Evolutionary conservation across 2,888 invertebrate genomes (phyloP), one percentile per base, ranked within the genome.

Genomic region (Leptopterna dolabrata): DNA sequence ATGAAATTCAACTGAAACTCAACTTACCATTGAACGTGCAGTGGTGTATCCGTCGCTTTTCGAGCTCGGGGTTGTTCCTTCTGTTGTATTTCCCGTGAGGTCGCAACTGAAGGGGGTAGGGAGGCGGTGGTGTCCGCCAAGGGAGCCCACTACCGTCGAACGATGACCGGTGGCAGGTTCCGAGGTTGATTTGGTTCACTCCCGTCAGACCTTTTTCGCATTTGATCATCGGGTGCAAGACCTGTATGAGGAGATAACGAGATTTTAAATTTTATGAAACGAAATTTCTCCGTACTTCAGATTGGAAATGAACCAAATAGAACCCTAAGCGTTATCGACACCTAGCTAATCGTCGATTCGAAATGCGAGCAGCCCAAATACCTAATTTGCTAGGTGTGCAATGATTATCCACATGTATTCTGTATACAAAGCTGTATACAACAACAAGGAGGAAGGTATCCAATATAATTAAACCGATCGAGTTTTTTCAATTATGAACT

Each of bases 41-140:
- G 92, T 97, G 98, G 92, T 99, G 98, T 91, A 98, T 98, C 91
- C 99, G 93, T 90, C 98, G 93, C 92, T 98, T 98, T 92, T 99
- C 98, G 90, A 99, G 93, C 92, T 99, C 98, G 0, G 98, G 98
- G 93, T 99, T 99, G 92, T 98, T 98, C 91, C 98, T 94, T 90
- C 98, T 94, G 93, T 98, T 98, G 93, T 97, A 98, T 90, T 96
- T 96, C 89, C 96, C 97, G 88, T 97, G 97, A 91, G 97, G 97
- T 87, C 97, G 97, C 29, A 87, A 89, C 90, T 92, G 91, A 90
- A 90, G 89, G 90, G 91, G 80, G 90, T 89, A 89, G 90, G 88
- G 90, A 70, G 88, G 90, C 43, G 88, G 89, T 16, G 87, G 89
- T 27, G 89, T 89, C 76, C 89, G 82, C 81, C 89, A 88, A 9